These are phyloP conservation scores for Peromyscus nudipes DNA, from an alignment of 2,797 vertebrate species.

Conservation along the genomic window DNA sequence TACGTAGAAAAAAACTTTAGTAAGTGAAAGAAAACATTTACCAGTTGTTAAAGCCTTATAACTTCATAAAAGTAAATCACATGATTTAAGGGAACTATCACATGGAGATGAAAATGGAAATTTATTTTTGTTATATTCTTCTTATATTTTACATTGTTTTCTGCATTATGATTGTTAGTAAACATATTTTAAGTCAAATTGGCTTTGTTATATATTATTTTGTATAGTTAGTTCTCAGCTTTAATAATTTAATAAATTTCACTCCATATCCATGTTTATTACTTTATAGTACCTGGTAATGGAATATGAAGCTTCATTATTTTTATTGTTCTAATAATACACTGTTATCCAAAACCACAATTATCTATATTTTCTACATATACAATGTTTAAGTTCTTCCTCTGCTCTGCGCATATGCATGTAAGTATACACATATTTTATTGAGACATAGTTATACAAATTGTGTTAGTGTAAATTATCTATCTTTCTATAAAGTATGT, in stretches of 20 bases:
- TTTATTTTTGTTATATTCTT: not conserved
- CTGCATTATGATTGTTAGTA: not conserved
- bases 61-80: not conserved
- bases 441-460: not conserved
- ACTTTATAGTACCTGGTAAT: not conserved
- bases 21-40: not conserved
- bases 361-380: not conserved
- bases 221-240: not conserved
- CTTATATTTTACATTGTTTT: not conserved
- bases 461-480: not conserved
- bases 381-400: not conserved
- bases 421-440: not conserved
- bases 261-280: not conserved
- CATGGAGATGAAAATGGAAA: not conserved
- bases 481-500: not conserved
- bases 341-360: not conserved
- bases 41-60: not conserved
- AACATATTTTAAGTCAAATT: not conserved
- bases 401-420: not conserved
- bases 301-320: not conserved
- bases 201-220: not conserved
- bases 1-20: not conserved
- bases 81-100: not conserved
- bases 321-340: not conserved
- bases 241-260: not conserved